Base-by-base conservation (phyloP, 2,888 invertebrate genomes). In the Hecatera dysodea region DNA sequence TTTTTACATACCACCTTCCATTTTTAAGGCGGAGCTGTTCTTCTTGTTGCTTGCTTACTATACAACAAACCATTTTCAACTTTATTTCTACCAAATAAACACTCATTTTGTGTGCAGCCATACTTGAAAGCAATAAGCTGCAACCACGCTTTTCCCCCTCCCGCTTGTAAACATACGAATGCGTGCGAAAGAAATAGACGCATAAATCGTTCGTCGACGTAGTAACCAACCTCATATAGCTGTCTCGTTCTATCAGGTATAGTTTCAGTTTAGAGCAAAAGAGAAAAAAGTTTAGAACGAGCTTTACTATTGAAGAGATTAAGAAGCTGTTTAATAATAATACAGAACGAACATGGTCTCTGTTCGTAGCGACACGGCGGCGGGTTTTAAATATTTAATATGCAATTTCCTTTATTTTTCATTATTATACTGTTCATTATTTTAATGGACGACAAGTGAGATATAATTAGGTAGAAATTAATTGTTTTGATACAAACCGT, bases 1-100 rank as follows among this genome's bases (percentile, higher is more conserved):
- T 96, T 96, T 96, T 96, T 96, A 96, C 95, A 96, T 95, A 95
- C 96, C 95, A 96, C 95, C 96, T 96, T 95, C 96, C 95, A 96
- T 95, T 96, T 96, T 96, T 96, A 95, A 96, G 96, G 96, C 95
- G 96, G 96, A 95, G 95, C 95, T 95, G 94, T 92, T 93, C 91
- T 94, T 94, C 90, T 88, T 86, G 90, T 88, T 89, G 90, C 92
- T 90, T 89, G 88, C 85, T 86, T 78, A 72, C 63, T 72, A 73
- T 0, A 0, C 2, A 2, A 46, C 74, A 83, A 48, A 69, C 11
- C 72, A 88, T 81, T 75, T 68, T 88, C 84, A 60, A 69, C 87
- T 75, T 67, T 90, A 87, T 24, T 0, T 0, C 0, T 0, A 0
- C 0, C 0, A 0, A 0, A 7, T 80, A 91, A 77, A 83, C 73